Conservation (phyloP, 2,888 invertebrate genomes). For the Calameuta idolon region DNA sequence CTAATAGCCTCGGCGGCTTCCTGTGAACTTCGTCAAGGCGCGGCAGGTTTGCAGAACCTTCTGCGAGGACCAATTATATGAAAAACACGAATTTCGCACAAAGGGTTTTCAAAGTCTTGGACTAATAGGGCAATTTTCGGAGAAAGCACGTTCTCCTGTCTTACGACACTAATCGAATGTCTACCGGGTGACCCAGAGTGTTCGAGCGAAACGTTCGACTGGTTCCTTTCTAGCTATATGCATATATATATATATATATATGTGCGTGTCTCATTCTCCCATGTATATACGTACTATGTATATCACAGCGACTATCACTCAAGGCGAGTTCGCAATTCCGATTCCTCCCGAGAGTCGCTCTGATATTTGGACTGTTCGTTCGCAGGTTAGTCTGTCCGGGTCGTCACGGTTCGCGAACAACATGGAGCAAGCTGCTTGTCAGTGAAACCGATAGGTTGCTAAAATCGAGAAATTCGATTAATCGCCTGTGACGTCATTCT, state of each 20-base stretch:
- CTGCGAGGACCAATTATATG: not conserved
- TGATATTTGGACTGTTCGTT: not conserved
- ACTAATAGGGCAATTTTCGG: not conserved
- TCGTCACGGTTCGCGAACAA: not conserved
- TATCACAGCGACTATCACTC: not conserved
- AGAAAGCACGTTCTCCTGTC: constrained; percentile 5
- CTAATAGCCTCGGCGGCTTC: not conserved
- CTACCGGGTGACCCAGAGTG: not conserved
- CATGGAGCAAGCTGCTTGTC: not conserved
- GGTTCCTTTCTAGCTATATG: not conserved
- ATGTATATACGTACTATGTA: not conserved
- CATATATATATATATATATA: not conserved
- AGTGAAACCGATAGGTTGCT: not conserved
- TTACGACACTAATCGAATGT: constrained; percentile 3
- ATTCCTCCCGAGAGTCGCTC: not conserved
- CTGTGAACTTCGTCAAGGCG: not conserved
- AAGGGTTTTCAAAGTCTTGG: not conserved
- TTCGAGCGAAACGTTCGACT: not conserved
- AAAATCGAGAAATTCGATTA: not conserved
- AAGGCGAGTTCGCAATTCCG: not conserved
- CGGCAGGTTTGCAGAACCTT: not conserved
- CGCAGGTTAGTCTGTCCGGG: not conserved
- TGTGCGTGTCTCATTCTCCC: not conserved
- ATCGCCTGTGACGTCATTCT: not conserved
- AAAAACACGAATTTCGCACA: not conserved